Evolutionary conservation across 2,888 invertebrate species (phyloP), one percentile per base, ranked within the genome.

Genomic region (Daptonema setosum): DNA sequence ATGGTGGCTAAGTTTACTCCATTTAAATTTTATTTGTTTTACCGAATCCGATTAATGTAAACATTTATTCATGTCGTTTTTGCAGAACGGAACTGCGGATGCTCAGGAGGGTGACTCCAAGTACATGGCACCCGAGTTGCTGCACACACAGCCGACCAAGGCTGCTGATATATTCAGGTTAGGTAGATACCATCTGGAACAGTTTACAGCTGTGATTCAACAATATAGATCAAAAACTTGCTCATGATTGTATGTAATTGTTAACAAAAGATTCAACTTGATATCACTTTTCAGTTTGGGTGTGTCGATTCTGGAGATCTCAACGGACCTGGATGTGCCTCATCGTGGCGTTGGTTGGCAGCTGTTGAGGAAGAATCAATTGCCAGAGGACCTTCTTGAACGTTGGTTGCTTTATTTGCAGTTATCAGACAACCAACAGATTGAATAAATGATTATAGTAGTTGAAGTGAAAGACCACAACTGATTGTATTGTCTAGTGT

Each of bases 51-150:
- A n/a, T n/a, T n/a, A n/a, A n/a, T n/a, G n/a, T n/a, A n/a, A n/a
- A n/a, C n/a, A n/a, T n/a, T n/a, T n/a, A n/a, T n/a, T n/a, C n/a
- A n/a, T n/a, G n/a, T n/a, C n/a, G n/a, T n/a, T n/a, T n/a, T 3
- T 65, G 57, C 51, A 65, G 63, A 61, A 59, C 45, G 60, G 63
- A n/a, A 54, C 59, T 11, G 54, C 56, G 26, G 56, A 55, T 11
- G 60, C 62, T 1, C 61, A 61, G 8, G 83, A 83, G 71, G 83
- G 83, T 0, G 84, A 84, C 71, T 79, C 81, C 0, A 80, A 81
- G 61, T 84, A 84, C 69, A 73, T 84, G 63, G 82, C 83, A 0
- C 78, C 80, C 28, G 83, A 84, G 73, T 74, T 83, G 25, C 73
- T 83, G 67, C 75, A 78, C 60, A 58, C 56, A 14, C 71, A 74